phyloP scores from a whole-genome alignment of 1,140 invertebrate species.

The Calliphora vicina region DNA sequence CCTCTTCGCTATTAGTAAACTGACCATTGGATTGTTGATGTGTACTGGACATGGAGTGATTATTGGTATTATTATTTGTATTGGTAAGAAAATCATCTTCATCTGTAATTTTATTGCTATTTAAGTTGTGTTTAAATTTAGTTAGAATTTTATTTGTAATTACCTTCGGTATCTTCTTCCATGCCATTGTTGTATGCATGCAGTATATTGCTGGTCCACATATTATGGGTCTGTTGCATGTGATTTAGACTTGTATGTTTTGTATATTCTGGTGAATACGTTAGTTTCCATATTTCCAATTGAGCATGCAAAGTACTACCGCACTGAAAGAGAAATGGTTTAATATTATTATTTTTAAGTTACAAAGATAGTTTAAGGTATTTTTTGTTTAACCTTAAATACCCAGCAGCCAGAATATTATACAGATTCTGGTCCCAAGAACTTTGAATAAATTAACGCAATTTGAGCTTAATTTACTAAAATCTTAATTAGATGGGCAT shows the following conservation, averaged over 20 bases:
- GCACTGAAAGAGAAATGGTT: conserved; percentile 68
- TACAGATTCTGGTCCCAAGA: too few species aligned
- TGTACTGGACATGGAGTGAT: neutral
- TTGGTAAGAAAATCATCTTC: conserved; percentile 30
- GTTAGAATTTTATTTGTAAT: neutral
- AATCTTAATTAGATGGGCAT: too few species aligned
- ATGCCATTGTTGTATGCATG: neutral
- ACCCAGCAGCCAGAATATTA: too few species aligned
- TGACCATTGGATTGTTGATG: neutral
- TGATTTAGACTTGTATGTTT: neutral
- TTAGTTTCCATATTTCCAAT: conserved; percentile 90
- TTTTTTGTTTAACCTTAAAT: too few species aligned
- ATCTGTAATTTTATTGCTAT: neutral
- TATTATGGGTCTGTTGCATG: neutral
- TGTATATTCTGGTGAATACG: conserved; percentile 43
- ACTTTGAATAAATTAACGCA: too few species aligned
- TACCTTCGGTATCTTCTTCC: conserved; percentile 35
- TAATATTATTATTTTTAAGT: too few species aligned
- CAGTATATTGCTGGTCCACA: neutral
- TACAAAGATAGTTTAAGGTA: too few species aligned
- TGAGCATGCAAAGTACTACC: conserved; percentile 87
- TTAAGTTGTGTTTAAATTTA: neutral
- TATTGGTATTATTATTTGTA: neutral
- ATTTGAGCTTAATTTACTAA: too few species aligned
- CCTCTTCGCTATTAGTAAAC: conserved; percentile 56